Evolutionary conservation across 1,140 invertebrate genomes (phyloP).

Genomic region (Littorina saxatilis): DNA sequence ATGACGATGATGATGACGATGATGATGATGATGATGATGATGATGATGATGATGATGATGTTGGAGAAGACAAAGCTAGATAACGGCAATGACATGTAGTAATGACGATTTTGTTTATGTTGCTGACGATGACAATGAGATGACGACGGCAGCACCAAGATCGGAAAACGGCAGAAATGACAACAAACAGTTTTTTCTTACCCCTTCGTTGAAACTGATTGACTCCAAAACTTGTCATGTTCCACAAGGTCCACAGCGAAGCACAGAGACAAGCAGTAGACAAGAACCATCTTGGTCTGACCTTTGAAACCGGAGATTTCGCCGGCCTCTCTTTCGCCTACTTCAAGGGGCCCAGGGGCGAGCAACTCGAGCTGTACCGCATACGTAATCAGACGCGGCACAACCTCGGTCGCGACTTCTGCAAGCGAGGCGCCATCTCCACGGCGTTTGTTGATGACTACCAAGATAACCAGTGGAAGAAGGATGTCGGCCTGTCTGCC

Average conservation of each 20-base stretch:
- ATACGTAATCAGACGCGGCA: constrained; percentile 4
- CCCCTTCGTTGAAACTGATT: too few species aligned
- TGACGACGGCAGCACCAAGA: too few species aligned
- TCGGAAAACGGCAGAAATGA: too few species aligned
- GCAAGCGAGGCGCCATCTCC: constrained; percentile 1
- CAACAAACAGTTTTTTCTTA: too few species aligned
- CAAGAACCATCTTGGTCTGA: constrained; percentile 12
- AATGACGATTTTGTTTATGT: too few species aligned
- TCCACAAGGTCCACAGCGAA: constrained; percentile 27
- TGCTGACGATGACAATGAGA: too few species aligned
- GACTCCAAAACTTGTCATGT: too few species aligned
- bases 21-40: too few species aligned
- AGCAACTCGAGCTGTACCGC: constrained; percentile 35
- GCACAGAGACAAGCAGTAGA: constrained; percentile 1
- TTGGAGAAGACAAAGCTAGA: too few species aligned
- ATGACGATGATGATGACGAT: too few species aligned
- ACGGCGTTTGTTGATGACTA: constrained; percentile 13
- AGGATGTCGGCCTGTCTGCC: background rate
- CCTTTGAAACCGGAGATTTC: constrained; percentile 20
- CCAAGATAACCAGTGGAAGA: constrained; percentile 14
- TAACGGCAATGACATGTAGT: too few species aligned
- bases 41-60: too few species aligned
- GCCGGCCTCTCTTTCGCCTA: constrained; percentile 32
- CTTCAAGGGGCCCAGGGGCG: constrained; percentile 23
- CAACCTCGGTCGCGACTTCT: constrained; percentile 21